phyloP scores from a whole-genome alignment of 2,797 vertebrate genomes.

The Brachyrhaphis roseni region DNA sequence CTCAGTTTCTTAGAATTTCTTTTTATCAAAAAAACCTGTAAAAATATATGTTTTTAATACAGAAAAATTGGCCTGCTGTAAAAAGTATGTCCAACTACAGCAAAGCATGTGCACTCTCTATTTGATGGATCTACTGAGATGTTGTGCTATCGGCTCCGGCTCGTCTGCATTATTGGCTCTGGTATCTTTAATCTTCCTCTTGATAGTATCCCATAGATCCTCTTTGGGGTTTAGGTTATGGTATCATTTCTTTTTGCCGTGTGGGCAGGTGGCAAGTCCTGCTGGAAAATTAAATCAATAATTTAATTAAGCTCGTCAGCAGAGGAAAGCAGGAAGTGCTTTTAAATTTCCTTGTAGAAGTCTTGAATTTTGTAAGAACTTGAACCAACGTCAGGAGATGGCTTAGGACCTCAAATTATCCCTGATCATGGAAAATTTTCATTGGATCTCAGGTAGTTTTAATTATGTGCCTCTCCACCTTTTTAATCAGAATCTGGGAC shows the following conservation, averaged over 20 bases:
- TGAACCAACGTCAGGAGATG: neutral
- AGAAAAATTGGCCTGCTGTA: neutral
- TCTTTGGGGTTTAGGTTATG: neutral
- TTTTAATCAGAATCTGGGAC: neutral
- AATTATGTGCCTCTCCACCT: neutral
- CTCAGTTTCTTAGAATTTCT: neutral
- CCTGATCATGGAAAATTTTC: neutral
- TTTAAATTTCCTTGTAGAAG: neutral
- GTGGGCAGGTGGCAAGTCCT: neutral
- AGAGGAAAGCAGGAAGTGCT: neutral
- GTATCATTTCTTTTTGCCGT: neutral
- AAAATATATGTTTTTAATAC: neutral
- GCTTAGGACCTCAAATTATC: neutral
- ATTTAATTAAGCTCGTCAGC: neutral
- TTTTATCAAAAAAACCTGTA: neutral
- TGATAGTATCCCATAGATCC: neutral
- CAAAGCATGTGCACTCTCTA: neutral
- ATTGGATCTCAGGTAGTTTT: neutral
- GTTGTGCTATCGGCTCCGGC: neutral
- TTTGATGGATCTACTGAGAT: neutral
- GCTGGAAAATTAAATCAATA: neutral
- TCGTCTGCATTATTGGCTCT: neutral
- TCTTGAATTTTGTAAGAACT: neutral
- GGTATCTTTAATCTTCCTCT: neutral
- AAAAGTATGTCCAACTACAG: neutral